phyloP scores from a whole-genome alignment of 2,113 vertebrate genomes.

The Pelodiscus sinensis region DNA sequence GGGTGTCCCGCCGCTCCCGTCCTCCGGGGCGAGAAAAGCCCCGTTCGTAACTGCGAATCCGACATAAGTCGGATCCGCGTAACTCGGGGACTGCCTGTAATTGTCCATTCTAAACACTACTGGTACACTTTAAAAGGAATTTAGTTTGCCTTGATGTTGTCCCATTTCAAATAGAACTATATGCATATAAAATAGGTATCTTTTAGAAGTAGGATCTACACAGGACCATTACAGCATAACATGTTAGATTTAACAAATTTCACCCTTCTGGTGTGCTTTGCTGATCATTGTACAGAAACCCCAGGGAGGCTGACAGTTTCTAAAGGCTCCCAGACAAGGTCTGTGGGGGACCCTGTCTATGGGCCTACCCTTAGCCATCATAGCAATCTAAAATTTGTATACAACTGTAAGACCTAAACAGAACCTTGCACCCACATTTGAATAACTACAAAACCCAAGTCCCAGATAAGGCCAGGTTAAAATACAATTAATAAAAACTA shows the following conservation, averaged over 20 bases:
- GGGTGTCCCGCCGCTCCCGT: no score
- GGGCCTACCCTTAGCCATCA: not conserved
- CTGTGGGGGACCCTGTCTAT: no score
- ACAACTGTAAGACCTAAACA: not conserved
- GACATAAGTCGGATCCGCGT: no score
- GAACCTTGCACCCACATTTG: fast-evolving
- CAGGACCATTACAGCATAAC: not conserved
- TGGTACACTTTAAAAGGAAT: not conserved
- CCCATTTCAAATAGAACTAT: not conserved
- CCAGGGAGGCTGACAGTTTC: no score
- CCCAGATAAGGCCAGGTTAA: not conserved
- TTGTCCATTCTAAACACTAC: not conserved
- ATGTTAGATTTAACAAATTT: not conserved
- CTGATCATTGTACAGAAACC: not conserved
- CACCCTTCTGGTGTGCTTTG: not conserved
- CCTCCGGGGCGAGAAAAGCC: no score
- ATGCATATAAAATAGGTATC: not conserved
- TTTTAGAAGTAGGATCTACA: not conserved
- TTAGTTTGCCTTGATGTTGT: not conserved
- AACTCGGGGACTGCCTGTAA: no score
- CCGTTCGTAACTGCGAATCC: no score
- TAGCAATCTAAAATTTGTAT: not conserved
- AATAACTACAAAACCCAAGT: fast-evolving
- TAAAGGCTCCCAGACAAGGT: no score
- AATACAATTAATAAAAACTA: fast-evolving